These are phyloP conservation scores for Andrena flavipes DNA, from an alignment of 2,888 invertebrate species.

Conservation along the genomic window DNA sequence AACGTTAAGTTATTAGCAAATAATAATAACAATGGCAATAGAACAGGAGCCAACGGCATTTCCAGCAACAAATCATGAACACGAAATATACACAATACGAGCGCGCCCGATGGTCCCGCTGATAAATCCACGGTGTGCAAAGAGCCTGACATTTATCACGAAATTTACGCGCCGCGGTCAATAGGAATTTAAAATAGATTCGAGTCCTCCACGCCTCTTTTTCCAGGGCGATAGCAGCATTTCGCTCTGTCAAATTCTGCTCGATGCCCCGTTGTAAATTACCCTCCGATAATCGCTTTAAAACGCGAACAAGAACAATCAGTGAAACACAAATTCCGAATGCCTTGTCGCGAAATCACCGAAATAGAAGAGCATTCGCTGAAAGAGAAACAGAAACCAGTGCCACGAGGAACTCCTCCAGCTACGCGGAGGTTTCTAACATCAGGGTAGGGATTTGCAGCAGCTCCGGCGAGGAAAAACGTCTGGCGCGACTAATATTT, in stretches of 20 bases:
- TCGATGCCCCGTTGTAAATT: neutral
- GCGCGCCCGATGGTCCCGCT: neutral
- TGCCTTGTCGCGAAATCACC: neutral
- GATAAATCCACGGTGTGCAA: conserved; percentile 36
- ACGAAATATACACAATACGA: conserved; percentile 31
- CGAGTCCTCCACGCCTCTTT: conserved; percentile 1
- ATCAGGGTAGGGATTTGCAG: neutral
- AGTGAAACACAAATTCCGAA: neutral
- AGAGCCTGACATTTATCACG: conserved; percentile 47
- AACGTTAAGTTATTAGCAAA: conserved; percentile 50
- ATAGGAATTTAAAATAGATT: conserved; percentile 36
- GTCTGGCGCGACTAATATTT: conserved; percentile 30
- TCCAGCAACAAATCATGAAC: conserved; percentile 30
- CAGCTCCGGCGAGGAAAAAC: conserved; percentile 18
- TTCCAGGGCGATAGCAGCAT: neutral
- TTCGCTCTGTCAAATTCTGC: conserved; percentile 5
- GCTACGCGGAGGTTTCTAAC: neutral
- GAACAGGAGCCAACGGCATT: conserved; percentile 21
- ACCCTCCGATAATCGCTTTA: neutral
- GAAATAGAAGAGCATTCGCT: neutral
- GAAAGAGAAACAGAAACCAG: neutral
- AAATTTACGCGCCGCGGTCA: conserved; percentile 27
- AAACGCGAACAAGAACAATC: neutral
- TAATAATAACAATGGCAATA: conserved; percentile 43
- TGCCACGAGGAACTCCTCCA: neutral